These are phyloP conservation scores for Chrysodeixis includens DNA, from an alignment of 2,888 invertebrate species.

Conservation along the genomic window DNA sequence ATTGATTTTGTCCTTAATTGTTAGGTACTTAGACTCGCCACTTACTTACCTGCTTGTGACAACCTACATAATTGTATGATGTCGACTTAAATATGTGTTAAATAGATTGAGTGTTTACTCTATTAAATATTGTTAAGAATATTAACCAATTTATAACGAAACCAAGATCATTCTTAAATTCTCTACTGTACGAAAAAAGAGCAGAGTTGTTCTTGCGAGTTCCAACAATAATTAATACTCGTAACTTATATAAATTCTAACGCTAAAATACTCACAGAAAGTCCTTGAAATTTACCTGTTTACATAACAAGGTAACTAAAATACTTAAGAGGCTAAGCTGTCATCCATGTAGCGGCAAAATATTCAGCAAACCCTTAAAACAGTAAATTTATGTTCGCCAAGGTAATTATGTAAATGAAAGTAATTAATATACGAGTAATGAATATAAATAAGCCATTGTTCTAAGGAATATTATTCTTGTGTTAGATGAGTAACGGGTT, in stretches of 20 bases:
- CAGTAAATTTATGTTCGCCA: constrained; percentile 28
- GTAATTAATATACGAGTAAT: constrained; percentile 29
- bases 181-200: too few relatives aligned
- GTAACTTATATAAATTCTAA: not conserved
- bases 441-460: constrained; percentile 30
- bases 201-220: too few relatives aligned
- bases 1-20: too few relatives aligned
- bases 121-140: too few relatives aligned
- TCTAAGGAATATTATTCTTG: constrained; percentile 11
- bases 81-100: too few relatives aligned
- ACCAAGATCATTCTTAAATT: too few relatives aligned
- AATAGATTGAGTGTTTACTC: too few relatives aligned
- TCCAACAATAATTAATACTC: too few relatives aligned
- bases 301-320: not conserved
- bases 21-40: too few relatives aligned
- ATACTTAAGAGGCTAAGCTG: constrained; percentile 6
- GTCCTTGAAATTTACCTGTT: constrained; percentile 1
- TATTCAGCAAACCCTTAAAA: constrained; percentile 7
- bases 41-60: too few relatives aligned
- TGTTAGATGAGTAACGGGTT: constrained; percentile 2
- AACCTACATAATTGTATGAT: too few relatives aligned
- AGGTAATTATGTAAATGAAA: constrained; percentile 36
- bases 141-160: too few relatives aligned
- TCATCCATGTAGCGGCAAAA: constrained; percentile 7
- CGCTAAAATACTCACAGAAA: not conserved